phyloP scores from a whole-genome alignment of 1,140 invertebrate species.

The Cotesia typhae region DNA sequence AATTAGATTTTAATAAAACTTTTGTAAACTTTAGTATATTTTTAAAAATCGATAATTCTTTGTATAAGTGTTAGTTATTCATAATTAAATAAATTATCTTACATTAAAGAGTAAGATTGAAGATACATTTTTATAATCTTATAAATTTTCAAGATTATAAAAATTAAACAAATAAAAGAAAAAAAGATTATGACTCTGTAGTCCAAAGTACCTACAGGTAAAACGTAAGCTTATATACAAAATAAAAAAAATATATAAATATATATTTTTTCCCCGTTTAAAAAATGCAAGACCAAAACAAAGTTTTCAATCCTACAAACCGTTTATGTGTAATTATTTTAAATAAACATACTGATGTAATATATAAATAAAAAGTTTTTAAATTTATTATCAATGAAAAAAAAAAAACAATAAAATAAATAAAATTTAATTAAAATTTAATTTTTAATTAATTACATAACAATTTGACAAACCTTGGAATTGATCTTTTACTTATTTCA shows the following conservation, averaged over 20 bases:
- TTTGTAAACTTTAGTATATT: constrained; percentile 17
- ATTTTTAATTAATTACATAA: background rate
- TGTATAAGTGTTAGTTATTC: background rate
- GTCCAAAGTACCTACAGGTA: constrained; percentile 63
- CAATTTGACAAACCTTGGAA: no score
- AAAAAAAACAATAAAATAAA: background rate
- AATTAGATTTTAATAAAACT: constrained; percentile 7
- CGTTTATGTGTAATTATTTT: constrained; percentile 1
- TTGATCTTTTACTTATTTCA: no score
- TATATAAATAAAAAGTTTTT: constrained; percentile 17
- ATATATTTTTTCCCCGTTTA: constrained; percentile 62
- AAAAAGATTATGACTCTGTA: constrained; percentile 51
- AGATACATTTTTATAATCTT: background rate
- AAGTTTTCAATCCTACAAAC: constrained; percentile 56
- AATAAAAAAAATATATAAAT: constrained; percentile 11
- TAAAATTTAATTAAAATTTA: no score
- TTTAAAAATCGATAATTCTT: background rate
- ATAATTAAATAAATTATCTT: background rate
- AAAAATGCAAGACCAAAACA: constrained; percentile 61
- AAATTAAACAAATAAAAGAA: background rate
- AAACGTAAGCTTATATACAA: constrained; percentile 48
- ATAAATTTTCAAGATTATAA: background rate
- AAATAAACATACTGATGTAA: background rate
- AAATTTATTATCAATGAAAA: no score
- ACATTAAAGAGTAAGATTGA: background rate